Base-by-base conservation (phyloP, 1,140 invertebrate genomes). In the Trypoxylus dichotomus region DNA sequence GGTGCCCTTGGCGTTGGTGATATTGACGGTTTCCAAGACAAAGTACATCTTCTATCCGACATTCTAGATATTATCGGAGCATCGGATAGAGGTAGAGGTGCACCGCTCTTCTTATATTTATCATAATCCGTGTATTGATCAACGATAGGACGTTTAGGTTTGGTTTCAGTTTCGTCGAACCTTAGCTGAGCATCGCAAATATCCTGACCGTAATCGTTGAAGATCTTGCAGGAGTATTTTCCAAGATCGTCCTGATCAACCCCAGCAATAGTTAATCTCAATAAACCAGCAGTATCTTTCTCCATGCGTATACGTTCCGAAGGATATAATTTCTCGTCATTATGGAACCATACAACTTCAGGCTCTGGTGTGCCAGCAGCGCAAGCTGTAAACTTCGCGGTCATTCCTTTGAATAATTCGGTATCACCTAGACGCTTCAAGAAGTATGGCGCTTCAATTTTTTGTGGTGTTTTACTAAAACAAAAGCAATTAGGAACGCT, bases 11-110 rank as follows among this genome's bases (percentile, higher is more conserved):
- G 93, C 32, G 91, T 92, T 77, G 92, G 89, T 0, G 95, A 94
- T 29, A 97, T 93, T 3, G 95, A 96, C 2, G 97, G 96, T 81
- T 93, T 94, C 97, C 97, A 99, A 0, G 94, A 95, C 8, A 98
- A 87, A 0, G 95, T 95, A 21, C 96, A 89, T 74, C 93, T 90
- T 6, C 94, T 89, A 82, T 96, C 95, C 75, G 93, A 93, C 93
- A 98, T 96, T 10, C 94, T 91, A 7, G 94, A 94, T 80, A 98
- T 96, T 79, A 95, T 94, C 1, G 97, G 97, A 76, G 91, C 91
- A 82, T 98, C 95, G 5, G 95, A 90, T 0, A 98, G 85, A 0
- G 96, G 95, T 82, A 96, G 89, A 6, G 95, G 94, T 47, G 93
- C 89, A 7, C 95, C 95, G 3, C 93, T 92, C 77, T 92, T 92